Base-by-base conservation (phyloP, 2,797 vertebrate genomes). In the Hydrocynus forskahlii region DNA sequence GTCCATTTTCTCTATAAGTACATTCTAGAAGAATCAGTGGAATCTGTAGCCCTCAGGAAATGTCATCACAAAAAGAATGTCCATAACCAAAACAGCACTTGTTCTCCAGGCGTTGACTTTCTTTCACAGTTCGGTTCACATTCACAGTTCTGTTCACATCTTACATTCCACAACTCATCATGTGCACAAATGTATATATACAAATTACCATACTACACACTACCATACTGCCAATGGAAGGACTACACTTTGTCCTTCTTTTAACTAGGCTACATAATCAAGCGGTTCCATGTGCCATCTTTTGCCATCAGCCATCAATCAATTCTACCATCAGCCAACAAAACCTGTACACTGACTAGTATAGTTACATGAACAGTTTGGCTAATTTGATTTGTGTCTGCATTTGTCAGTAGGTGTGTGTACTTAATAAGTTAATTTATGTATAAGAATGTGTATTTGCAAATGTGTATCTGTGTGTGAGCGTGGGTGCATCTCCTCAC, bases 401-500 rank as follows among this genome's bases (percentile, higher is more conserved):
- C 19, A 7, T 35, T 10, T 52, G 62, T 50, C 43, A 52, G 48
- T 16, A 52, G 0, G 48, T 4, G 48, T 52, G 19, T 78, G 19
- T 23, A 1, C 57, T 5, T 77, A 25, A 12, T 60, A 8, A 54
- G 21, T 35, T 16, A 7, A 38, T 60, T 76, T 19, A 29, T 66
- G 35, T 54, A 29, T 38, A 25, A 40, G 38, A 62, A 12, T 74
- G 64, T 71, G 48, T 40, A 75, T 14, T 73, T 73, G 17, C 74
- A 29, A 52, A 8, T 52, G 19, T 81, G 19, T 76, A 55, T 71
- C 48, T 70, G 25, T 50, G 64, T 75, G 21, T 76, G 60, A 60
- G n/a, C 5, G 25, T 80, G 72, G 82, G 74, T 86, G 19, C 60
- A 13, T 19, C 29, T 29, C 0, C 0, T 96, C 96, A 99, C 97